Conservation (phyloP, 2,888 invertebrate genomes). For the Fragum sueziense region DNA sequence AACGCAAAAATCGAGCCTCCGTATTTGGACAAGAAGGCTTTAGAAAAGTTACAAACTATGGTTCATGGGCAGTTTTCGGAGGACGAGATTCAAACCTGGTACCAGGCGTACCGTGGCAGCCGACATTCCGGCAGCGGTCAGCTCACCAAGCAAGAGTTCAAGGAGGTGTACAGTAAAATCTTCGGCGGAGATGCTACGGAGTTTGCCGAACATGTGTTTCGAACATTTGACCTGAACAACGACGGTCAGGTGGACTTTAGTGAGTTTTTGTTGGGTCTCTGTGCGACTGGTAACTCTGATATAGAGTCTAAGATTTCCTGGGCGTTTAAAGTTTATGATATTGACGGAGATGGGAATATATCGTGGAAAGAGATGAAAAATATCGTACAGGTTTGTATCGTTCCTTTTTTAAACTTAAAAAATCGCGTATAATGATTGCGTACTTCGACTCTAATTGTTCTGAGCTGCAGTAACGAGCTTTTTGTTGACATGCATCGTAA, state of each 20-base stretch:
- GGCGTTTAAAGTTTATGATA: conserved; percentile 68
- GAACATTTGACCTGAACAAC: conserved; percentile 62
- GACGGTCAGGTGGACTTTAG: conserved; percentile 62
- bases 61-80: conserved; percentile 47
- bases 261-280: conserved; percentile 64
- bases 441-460: no score
- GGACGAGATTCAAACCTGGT: conserved; percentile 54
- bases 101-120: conserved; percentile 43
- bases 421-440: no score
- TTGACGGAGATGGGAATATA: conserved; percentile 63
- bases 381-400: conserved; percentile 52
- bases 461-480: no score
- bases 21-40: conserved; percentile 38
- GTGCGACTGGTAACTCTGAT: conserved; percentile 56
- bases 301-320: conserved; percentile 60
- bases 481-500: no score
- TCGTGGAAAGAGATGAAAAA: conserved; percentile 62
- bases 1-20: conserved; percentile 25
- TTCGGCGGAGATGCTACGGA: conserved; percentile 59
- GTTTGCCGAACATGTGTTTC: conserved; percentile 66
- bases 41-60: conserved; percentile 36
- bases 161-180: conserved; percentile 56
- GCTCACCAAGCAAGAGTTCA: conserved; percentile 58
- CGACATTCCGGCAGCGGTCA: conserved; percentile 47
- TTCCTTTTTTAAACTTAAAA: no score